Evolutionary conservation across 2,888 invertebrate species (phyloP), one percentile per base, ranked within the genome.

Genomic region (Rhodophaea formosa): DNA sequence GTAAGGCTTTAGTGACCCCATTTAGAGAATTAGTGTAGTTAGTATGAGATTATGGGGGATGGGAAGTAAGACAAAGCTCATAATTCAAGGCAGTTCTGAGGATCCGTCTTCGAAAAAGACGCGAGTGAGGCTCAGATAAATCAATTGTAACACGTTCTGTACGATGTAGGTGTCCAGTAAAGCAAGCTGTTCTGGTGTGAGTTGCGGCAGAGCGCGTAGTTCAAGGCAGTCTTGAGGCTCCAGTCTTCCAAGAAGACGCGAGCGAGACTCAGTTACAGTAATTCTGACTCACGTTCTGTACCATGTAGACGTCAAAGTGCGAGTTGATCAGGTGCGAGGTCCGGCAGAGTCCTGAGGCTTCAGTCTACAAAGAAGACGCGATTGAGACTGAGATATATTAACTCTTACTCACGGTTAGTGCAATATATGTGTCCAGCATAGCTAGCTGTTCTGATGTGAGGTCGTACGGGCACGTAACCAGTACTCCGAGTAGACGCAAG

Each of bases 131-230:
- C n/a, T n/a, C n/a, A n/a, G n/a, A n/a, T n/a, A n/a, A n/a, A n/a
- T n/a, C n/a, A n/a, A n/a, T n/a, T n/a, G n/a, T n/a, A n/a, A n/a
- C n/a, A 95, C 95, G 81, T 95, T 92, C 62, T 92, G 89, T 39
- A 93, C 93, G 67, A 96, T 95, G 86, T 93, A 96, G 17, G 86
- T 80, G 82, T 96, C 96, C 47, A 96, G 93, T 61, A 64, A 65
- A 15, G 63, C 65, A 17, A 81, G 75, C 60, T 84, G 86, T 62
- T 93, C 91, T 47, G 92, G 88, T 57, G 93, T 91, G 69, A 94
- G 81, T 93, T 92, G 63, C n/a, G 94, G 93, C 78, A 94, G 85
- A 68, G 93, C 92, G 65, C 94, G 88, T 74, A 92, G 88, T 74
- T 92, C 88, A 62, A 94, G 91, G 75, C 92, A 93, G 71, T 92